Percentiles rank a stretch among this genome's conserved stretches.
These are phyloP conservation scores for Chouioia cunea DNA, from an alignment of 2,888 invertebrate genomes.

Conservation along the genomic window DNA sequence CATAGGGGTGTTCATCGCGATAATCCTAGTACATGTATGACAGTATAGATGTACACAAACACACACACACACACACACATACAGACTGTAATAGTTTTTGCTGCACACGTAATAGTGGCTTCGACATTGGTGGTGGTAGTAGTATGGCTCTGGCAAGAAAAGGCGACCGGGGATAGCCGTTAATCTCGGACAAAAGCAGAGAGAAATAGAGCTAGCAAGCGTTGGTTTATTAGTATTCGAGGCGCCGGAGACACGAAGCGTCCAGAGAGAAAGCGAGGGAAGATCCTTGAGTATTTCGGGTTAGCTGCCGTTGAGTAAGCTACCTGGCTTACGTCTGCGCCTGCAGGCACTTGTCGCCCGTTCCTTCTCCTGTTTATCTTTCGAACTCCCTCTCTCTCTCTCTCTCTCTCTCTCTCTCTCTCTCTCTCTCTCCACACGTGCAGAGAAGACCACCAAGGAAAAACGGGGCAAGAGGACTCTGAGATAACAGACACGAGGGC, in stretches of 20 bases:
- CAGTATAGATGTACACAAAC: not conserved
- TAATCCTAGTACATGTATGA: not conserved
- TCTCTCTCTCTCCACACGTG: too few species aligned
- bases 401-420: not conserved
- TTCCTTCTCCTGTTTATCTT: constrained; percentile 24
- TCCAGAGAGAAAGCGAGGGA: too few species aligned
- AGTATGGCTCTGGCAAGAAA: not conserved
- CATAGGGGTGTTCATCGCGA: not conserved
- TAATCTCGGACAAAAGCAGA: constrained; percentile 26
- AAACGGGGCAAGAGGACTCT: too few species aligned
- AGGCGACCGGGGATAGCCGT: constrained; percentile 12
- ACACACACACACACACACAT: not conserved
- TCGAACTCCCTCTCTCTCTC: constrained; percentile 6
- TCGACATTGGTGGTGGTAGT: not conserved
- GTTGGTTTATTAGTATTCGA: constrained; percentile 36
- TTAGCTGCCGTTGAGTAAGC: constrained; percentile 10
- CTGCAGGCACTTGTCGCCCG: constrained; percentile 10
- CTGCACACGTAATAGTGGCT: not conserved
- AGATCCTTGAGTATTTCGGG: not conserved
- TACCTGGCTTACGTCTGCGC: constrained; percentile 28
- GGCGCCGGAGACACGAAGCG: constrained; percentile 1
- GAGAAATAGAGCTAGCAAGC: not conserved
- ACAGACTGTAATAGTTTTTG: constrained; percentile 6
- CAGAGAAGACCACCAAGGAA: too few species aligned
- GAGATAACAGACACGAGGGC: too few species aligned